Conservation (phyloP, 2,797 vertebrate species). For the Gambusia yucatana region DNA sequence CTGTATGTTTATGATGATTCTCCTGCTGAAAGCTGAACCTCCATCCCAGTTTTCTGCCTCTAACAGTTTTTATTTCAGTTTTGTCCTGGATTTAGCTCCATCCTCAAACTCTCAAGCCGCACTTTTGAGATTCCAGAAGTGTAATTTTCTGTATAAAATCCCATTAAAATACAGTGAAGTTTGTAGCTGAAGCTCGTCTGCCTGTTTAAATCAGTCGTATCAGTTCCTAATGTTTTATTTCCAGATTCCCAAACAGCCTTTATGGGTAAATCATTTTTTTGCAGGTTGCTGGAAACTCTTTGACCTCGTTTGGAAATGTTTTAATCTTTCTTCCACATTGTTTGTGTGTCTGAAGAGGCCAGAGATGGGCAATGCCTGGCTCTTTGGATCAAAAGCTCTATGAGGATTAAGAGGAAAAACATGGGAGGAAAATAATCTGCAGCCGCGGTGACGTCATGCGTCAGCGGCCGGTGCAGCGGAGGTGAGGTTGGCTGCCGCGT, state of each 20-base stretch:
- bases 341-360: slow-evolving; percentile 26
- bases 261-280: background rate
- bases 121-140: background rate
- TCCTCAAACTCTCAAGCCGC: background rate
- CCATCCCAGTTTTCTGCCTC: background rate
- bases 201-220: slow-evolving; percentile 19
- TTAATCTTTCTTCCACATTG: slow-evolving; percentile 46
- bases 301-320: slow-evolving; percentile 35
- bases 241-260: background rate
- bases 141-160: background rate
- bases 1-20: background rate
- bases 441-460: slow-evolving; percentile 61
- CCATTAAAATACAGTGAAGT: background rate
- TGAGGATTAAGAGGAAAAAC: slow-evolving; percentile 72
- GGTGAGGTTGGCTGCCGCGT: slow-evolving; percentile 29
- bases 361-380: slow-evolving; percentile 33
- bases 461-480: slow-evolving; percentile 37
- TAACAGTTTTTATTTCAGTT: background rate
- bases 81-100: background rate
- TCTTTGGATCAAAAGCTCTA: slow-evolving; percentile 72
- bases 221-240: slow-evolving; percentile 21
- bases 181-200: background rate
- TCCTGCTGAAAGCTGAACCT: background rate
- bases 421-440: slow-evolving; percentile 72
- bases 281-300: background rate